Evolutionary conservation across 2,113 vertebrate species (phyloP).

Genomic region (Eurypyga helias): DNA sequence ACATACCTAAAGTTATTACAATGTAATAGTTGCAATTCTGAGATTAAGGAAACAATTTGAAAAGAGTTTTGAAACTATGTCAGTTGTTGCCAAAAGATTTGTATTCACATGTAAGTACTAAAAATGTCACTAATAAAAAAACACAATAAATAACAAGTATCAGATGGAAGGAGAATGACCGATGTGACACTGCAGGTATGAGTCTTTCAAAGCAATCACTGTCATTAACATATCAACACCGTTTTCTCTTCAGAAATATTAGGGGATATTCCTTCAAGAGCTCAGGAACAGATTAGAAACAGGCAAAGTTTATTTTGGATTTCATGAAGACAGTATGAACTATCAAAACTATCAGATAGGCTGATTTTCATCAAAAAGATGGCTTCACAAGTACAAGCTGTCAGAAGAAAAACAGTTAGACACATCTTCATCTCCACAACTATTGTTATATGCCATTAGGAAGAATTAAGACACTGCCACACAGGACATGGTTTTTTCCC

Average conservation of each 20-base stretch:
- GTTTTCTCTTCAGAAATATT: background rate
- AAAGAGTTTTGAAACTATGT: background rate
- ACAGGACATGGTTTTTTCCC: background rate
- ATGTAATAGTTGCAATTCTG: background rate
- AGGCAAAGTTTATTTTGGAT: background rate
- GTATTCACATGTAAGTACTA: background rate
- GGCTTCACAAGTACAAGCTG: background rate
- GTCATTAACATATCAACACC: background rate
- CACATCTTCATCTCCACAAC: background rate
- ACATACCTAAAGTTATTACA: background rate
- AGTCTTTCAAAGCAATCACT: background rate
- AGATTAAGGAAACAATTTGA: background rate
- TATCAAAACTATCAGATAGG: background rate
- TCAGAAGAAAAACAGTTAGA: background rate
- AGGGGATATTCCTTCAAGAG: background rate
- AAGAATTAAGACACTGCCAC: background rate
- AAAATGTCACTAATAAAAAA: background rate
- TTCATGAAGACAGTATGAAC: background rate
- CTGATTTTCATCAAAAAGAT: background rate
- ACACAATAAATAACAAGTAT: background rate
- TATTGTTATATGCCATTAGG: background rate
- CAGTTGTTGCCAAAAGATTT: background rate
- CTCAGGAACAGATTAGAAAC: background rate
- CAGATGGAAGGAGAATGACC: background rate
- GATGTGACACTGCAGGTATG: background rate